Percentiles rank a stretch among this genome's conserved stretches.
Evolutionary conservation across 35 echinoderm and acorn worm genomes (phyloP).

Genomic region (Ptychodera flava): DNA sequence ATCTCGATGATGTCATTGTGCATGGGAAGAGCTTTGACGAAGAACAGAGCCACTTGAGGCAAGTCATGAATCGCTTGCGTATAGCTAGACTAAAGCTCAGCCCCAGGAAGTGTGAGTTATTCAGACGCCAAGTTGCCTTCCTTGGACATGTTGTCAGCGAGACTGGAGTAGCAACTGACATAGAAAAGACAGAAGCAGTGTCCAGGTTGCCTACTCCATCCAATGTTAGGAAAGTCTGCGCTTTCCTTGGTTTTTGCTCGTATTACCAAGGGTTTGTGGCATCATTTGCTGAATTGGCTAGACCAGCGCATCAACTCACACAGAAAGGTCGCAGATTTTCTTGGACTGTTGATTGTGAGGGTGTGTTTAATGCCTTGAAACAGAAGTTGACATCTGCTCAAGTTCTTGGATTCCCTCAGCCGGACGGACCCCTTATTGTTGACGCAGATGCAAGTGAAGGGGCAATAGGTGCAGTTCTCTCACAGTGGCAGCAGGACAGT

Average conservation of each 20-base stretch:
- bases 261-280: too few relatives aligned
- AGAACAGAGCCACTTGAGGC: neutral
- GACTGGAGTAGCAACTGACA: conserved; percentile 28
- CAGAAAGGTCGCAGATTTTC: neutral
- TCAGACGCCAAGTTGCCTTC: too few relatives aligned
- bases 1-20: conserved; percentile 9
- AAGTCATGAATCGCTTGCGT: conserved; percentile 2
- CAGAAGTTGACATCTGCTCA: neutral
- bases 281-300: too few relatives aligned
- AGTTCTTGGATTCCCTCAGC: neutral
- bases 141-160: conserved; percentile 25
- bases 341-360: neutral
- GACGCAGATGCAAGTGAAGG: neutral
- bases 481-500: conserved; percentile 25
- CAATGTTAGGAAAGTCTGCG: too few relatives aligned
- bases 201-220: conserved; percentile 24
- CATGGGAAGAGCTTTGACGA: conserved; percentile 7
- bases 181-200: conserved; percentile 34
- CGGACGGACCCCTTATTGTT: neutral
- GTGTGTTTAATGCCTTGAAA: neutral
- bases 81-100: conserved; percentile 47
- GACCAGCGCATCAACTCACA: neutral
- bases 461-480: conserved; percentile 15
- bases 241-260: too few relatives aligned
- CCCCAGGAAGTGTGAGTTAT: conserved; percentile 54